A percentile compares a stretch with the other conserved stretches of the same genome.
Conservation (phyloP, 2,888 invertebrate genomes). For the Bugulina stolonifera region DNA sequence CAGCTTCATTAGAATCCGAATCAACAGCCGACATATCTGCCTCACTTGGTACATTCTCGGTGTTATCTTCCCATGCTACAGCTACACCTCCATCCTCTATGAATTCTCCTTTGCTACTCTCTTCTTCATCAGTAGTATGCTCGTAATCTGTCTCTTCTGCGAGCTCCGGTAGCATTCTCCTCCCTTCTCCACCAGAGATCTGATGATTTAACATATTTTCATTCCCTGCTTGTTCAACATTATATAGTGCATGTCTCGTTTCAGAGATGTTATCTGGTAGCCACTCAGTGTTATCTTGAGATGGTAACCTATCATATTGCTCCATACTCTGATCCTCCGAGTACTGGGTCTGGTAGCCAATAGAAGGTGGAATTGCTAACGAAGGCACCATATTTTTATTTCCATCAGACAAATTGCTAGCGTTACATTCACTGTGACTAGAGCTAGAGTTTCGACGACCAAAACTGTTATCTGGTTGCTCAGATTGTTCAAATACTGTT, state of each 20-base stretch:
- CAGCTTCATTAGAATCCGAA: neutral
- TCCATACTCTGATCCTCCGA: neutral
- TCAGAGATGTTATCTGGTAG: neutral
- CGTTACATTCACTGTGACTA: neutral
- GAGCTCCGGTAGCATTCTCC: neutral
- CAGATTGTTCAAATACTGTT: constrained; percentile 18
- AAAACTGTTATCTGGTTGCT: neutral
- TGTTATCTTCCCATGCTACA: constrained; percentile 23
- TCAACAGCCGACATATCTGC: neutral
- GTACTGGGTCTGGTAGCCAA: neutral
- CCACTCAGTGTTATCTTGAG: neutral
- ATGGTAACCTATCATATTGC: neutral
- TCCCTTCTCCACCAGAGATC: neutral
- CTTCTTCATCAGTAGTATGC: neutral
- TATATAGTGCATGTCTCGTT: too few species aligned
- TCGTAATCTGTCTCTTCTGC: neutral
- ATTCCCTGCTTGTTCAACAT: neutral
- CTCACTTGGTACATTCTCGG: neutral
- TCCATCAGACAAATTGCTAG: neutral
- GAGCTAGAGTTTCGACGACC: neutral
- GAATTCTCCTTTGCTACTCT: neutral
- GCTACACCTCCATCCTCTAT: constrained; percentile 5
- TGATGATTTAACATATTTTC: neutral
- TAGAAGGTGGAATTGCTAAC: neutral
- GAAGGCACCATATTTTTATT: neutral